Evolutionary conservation across 2,888 invertebrate species (phyloP).

Genomic region (Allygus modestus): DNA sequence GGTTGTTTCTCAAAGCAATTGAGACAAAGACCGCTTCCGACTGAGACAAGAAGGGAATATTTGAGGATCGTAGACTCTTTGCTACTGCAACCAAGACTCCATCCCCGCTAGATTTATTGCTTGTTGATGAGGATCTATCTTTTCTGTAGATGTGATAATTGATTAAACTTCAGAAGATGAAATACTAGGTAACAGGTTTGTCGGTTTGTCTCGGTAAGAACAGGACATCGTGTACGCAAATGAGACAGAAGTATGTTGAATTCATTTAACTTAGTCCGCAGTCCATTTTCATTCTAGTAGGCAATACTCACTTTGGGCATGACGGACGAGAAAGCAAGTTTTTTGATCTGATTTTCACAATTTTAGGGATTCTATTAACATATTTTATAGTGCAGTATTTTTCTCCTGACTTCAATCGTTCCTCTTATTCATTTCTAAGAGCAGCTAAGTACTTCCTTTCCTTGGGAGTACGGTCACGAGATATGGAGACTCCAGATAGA

Average conservation of each 20-base stretch:
- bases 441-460: neutral
- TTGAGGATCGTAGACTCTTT: neutral
- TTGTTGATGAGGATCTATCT: neutral
- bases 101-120: slow-evolving; percentile 10
- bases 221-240: neutral
- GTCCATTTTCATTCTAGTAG: slow-evolving; percentile 15
- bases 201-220: slow-evolving; percentile 8
- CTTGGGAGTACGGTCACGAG: neutral
- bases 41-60: neutral
- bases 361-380: neutral
- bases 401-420: neutral
- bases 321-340: neutral
- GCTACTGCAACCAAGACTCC: neutral
- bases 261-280: neutral
- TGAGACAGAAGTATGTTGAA: neutral
- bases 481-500: neutral
- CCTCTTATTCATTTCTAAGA: neutral
- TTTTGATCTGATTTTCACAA: neutral
- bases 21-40: neutral
- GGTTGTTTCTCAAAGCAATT: neutral
- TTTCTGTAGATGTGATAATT: neutral
- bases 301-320: neutral
- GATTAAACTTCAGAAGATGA: neutral
- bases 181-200: neutral
- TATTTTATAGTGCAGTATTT: neutral